phyloP scores from a whole-genome alignment of 92 coral and sea anemone species.

The Actinernus sp. region DNA sequence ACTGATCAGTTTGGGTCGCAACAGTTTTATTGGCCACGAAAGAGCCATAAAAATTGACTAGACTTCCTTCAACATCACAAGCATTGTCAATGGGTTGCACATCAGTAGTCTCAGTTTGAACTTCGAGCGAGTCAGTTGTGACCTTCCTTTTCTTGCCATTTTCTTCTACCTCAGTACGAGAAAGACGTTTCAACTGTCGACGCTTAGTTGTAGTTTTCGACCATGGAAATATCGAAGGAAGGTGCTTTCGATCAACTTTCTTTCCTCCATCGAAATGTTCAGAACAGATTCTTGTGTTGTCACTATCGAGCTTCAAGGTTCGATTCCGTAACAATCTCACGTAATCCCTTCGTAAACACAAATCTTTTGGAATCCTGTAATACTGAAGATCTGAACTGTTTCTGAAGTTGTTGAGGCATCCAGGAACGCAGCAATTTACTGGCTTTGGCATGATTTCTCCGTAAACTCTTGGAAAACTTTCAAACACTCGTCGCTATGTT shows the following conservation, averaged over 20 bases:
- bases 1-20: no score
- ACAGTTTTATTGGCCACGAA: no score
- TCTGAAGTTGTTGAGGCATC: constrained; percentile 42
- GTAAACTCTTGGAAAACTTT: constrained; percentile 1
- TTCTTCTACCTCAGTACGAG: no score
- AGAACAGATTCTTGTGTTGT: constrained; percentile 39
- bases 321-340: no score
- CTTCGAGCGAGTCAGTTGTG: no score
- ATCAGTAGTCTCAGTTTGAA: no score
- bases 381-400: constrained; percentile 32
- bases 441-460: constrained; percentile 13
- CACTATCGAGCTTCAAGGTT: constrained; percentile 21
- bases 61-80: no score
- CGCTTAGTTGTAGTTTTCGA: constrained; percentile 8
- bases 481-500: constrained; percentile 27
- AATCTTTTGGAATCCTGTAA: constrained; percentile 28
- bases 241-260: constrained; percentile 14
- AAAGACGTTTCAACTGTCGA: constrained; percentile 13
- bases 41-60: no score
- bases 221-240: constrained; percentile 47
- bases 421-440: constrained; percentile 42
- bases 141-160: no score
- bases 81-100: no score
- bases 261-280: constrained; percentile 35
- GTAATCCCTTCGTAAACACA: no score